Evolutionary conservation across 2,888 invertebrate species (phyloP).

Genomic region (Chironomus riparius): DNA sequence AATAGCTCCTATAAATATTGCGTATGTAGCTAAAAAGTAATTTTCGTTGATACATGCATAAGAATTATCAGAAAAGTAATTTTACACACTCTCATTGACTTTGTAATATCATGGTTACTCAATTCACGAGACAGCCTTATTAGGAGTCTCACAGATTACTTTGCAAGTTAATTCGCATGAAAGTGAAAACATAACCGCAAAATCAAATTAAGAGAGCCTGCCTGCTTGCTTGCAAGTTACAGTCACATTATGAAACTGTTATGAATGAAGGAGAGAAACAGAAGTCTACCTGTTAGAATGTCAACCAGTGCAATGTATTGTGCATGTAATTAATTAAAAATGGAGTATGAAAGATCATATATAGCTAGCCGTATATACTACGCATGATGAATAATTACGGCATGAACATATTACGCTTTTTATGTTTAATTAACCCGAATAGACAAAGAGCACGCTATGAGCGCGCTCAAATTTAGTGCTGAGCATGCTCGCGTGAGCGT

Average conservation of each 20-base stretch:
- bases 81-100: neutral
- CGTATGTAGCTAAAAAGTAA: too few species aligned
- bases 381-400: slow-evolving; percentile 20
- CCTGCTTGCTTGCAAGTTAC: too few species aligned
- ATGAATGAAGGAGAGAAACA: neutral
- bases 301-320: slow-evolving; percentile 12
- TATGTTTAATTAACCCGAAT: slow-evolving; percentile 5
- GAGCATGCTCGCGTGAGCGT: too few species aligned
- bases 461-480: too few species aligned
- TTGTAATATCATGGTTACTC: neutral
- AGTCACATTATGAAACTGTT: neutral
- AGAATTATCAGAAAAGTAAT: neutral
- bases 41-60: neutral
- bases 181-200: neutral
- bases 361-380: neutral
- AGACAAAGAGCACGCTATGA: too few species aligned
- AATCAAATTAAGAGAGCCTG: neutral
- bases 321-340: slow-evolving; percentile 15
- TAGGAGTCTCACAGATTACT: neutral
- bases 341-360: neutral
- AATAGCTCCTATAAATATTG: too few species aligned
- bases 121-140: neutral
- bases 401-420: neutral
- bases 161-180: neutral
- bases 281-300: neutral